These are phyloP conservation scores for Calephelis nemesis DNA, from an alignment of 1,140 invertebrate species.

Conservation along the genomic window DNA sequence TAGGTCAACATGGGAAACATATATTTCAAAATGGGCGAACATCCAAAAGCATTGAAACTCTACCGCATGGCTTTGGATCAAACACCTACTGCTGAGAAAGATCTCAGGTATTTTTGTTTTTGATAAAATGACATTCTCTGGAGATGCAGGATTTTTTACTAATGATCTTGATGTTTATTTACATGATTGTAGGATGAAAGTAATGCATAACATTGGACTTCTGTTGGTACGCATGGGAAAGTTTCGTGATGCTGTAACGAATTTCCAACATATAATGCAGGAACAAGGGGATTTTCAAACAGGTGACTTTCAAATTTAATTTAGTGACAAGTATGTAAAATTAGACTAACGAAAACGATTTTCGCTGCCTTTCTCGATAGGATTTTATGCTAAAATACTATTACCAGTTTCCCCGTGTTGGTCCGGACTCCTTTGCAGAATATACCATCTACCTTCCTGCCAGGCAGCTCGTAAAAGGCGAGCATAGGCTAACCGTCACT, in stretches of 20 bases:
- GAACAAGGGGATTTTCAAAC: slow-evolving; percentile 94
- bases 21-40: slow-evolving; percentile 96
- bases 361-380: too few relatives aligned
- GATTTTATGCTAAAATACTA: too few relatives aligned
- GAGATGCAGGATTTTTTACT: neutral
- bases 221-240: slow-evolving; percentile 97
- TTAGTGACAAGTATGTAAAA: neutral
- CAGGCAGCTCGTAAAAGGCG: too few relatives aligned
- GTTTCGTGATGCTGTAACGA: slow-evolving; percentile 96
- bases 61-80: slow-evolving; percentile 98
- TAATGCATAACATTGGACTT: slow-evolving; percentile 99
- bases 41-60: slow-evolving; percentile 97
- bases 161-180: too few relatives aligned
- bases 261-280: slow-evolving; percentile 98
- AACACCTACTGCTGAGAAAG: slow-evolving; percentile 94
- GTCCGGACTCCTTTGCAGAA: too few relatives aligned
- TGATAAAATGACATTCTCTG: too few relatives aligned
- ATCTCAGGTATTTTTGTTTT: slow-evolving; percentile 84
- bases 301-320: slow-evolving; percentile 49
- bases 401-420: too few relatives aligned
- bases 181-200: slow-evolving; percentile 87
- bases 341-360: too few relatives aligned
- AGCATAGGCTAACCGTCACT: too few relatives aligned
- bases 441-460: too few relatives aligned
- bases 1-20: slow-evolving; percentile 98